These are phyloP conservation scores for Heterochromis multidens DNA, from an alignment of 2,113 vertebrate genomes.

Conservation along the genomic window DNA sequence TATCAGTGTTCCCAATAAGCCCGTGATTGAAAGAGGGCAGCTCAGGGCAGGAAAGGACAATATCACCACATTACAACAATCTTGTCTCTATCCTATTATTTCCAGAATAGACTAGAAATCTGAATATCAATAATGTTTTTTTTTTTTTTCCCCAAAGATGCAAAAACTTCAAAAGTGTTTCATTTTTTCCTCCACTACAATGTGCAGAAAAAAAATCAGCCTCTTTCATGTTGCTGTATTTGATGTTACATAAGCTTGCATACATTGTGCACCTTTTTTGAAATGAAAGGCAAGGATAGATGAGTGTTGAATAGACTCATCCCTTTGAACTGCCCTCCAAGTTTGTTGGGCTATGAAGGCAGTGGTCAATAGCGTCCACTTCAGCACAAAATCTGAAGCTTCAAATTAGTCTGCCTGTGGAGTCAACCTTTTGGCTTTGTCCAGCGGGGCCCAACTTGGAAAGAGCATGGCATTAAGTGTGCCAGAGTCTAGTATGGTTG, in stretches of 20 bases:
- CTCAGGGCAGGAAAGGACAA: slow-evolving; percentile 36
- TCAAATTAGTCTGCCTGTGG: slow-evolving; percentile 57
- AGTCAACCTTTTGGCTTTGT: slow-evolving; percentile 59
- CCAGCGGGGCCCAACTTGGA: slow-evolving; percentile 46
- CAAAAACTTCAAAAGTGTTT: slow-evolving; percentile 38
- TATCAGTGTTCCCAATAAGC: slow-evolving; percentile 49
- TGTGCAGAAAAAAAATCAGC: not conserved
- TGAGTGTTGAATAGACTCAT: slow-evolving; percentile 44
- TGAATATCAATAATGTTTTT: slow-evolving; percentile 23
- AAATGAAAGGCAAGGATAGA: slow-evolving; percentile 55
- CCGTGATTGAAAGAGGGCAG: slow-evolving; percentile 41
- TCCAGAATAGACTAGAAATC: slow-evolving; percentile 18
- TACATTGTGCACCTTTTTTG: slow-evolving; percentile 39
- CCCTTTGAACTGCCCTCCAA: slow-evolving; percentile 60
- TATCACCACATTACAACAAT: slow-evolving; percentile 18
- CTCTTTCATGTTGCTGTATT: slow-evolving; percentile 52
- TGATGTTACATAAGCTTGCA: slow-evolving; percentile 56
- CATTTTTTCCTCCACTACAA: not conserved
- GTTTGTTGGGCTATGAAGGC: slow-evolving; percentile 21
- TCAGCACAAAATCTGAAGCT: slow-evolving; percentile 51
- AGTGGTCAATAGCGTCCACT: slow-evolving; percentile 62
- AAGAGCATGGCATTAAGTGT: slow-evolving; percentile 59
- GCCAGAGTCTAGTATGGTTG: slow-evolving; percentile 27
- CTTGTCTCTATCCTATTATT: slow-evolving; percentile 7
- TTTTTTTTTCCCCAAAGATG: not conserved